Percentiles rank a stretch among this genome's conserved stretches.
Conservation (phyloP, 92 coral and sea anemone genomes). For the Zoanthus sociatus region DNA sequence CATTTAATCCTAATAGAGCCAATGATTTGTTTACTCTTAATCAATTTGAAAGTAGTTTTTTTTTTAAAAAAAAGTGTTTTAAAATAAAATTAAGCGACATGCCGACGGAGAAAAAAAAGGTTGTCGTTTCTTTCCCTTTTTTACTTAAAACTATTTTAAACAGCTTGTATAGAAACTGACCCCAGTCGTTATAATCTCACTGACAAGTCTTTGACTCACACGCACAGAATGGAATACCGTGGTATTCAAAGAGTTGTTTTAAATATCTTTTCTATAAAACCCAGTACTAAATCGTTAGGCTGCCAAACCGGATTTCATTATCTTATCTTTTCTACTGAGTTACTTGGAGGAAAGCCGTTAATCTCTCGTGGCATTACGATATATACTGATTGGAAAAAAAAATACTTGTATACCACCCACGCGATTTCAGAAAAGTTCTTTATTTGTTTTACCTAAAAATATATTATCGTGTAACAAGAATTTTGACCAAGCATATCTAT, state of each 20-base stretch:
- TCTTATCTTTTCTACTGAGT: constrained; percentile 3
- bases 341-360: constrained; percentile 38
- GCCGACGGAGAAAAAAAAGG: no score
- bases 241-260: background rate
- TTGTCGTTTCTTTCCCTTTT: no score
- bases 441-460: background rate
- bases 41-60: no score
- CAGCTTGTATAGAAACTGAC: no score
- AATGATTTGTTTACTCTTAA: no score
- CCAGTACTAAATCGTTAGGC: background rate
- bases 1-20: no score
- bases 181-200: no score
- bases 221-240: no score
- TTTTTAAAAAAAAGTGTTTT: no score
- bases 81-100: no score
- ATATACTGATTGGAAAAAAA: background rate
- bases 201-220: no score
- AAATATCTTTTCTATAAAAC: background rate
- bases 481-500: background rate
- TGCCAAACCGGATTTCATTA: background rate
- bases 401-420: background rate
- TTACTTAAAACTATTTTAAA: no score
- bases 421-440: background rate
- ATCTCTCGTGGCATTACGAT: background rate
- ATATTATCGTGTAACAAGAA: background rate